Evolutionary conservation across 2,888 invertebrate species (phyloP), one percentile per base, ranked within the genome.

Genomic region (Sericinus montela): DNA sequence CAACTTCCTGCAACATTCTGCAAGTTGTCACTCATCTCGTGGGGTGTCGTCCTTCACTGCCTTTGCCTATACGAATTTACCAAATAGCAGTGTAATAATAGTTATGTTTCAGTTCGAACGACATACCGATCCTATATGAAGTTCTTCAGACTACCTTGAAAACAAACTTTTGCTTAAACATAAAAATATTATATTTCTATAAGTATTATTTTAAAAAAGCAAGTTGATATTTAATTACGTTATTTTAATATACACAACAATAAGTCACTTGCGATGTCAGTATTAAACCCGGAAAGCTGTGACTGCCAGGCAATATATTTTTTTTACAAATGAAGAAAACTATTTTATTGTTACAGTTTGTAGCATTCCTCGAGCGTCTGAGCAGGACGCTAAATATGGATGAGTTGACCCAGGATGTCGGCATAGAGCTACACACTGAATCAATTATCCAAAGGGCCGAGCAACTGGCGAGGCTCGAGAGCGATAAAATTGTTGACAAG

Each of bases 351-450:
- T 86, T 88, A 63, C 79, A 94, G 94, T 93, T 95, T 65, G 91
- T 94, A 72, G 93, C 94, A 64, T 96, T 95, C 81, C 86, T 98
- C 74, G 96, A 97, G 70, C 92, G 95, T 48, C 83, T 98, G 54
- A 94, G 95, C 56, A 91, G 94, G 65, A 94, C 94, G 32, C 91
- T 98, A 75, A 95, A 94, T 76, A 93, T 96, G 92, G 95, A 96
- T 68, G 94, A 95, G 77, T 92, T 96, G 64, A 93, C 94, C 19
- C 91, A 93, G 64, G 95, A 96, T 74, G 90, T 95, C 55, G 95
- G 95, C 7, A 90, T 95, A 51, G 95, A 96, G 71, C 90, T 95
- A 67, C 94, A 94, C 67, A 93, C 95, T 0, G 97, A 97, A 67
- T 94, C 95, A 40, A 89, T 98, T 52, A 82, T 97, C 48, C 93